Conservation (phyloP, 2,797 vertebrate genomes). For the Hirundo rustica region DNA sequence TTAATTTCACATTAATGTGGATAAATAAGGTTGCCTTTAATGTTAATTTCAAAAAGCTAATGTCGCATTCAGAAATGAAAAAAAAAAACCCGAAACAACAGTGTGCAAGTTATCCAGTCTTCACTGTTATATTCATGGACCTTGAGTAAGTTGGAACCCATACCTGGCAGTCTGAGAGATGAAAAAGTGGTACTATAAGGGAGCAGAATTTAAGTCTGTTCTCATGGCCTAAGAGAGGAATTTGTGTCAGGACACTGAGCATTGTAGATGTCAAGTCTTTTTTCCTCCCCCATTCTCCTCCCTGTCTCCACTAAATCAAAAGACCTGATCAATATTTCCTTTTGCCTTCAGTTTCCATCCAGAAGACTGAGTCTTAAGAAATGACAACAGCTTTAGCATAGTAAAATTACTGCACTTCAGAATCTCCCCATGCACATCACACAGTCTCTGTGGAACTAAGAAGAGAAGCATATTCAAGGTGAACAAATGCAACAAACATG, state of each 20-base stretch:
- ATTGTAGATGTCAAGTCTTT: background rate
- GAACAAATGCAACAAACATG: background rate
- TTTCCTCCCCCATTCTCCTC: background rate
- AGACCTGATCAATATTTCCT: background rate
- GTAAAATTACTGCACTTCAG: background rate
- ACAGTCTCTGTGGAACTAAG: background rate
- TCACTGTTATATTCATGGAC: background rate
- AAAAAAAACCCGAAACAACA: background rate
- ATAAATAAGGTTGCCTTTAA: conserved; percentile 67
- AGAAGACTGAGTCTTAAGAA: background rate
- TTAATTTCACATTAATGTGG: conserved; percentile 58
- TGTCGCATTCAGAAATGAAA: background rate
- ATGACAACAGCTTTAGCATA: background rate
- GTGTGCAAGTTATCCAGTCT: background rate
- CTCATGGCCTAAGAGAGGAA: background rate
- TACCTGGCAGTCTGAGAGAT: background rate
- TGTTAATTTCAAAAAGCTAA: conserved; percentile 63
- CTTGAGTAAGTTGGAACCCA: background rate
- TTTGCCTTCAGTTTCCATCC: background rate
- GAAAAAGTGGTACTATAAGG: background rate
- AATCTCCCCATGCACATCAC: background rate
- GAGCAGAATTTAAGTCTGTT: background rate
- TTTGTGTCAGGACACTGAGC: background rate
- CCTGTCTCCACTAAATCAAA: background rate
- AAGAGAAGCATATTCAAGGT: background rate